Conservation (phyloP, 2,888 invertebrate species). For the Agrilus cyanescens region DNA sequence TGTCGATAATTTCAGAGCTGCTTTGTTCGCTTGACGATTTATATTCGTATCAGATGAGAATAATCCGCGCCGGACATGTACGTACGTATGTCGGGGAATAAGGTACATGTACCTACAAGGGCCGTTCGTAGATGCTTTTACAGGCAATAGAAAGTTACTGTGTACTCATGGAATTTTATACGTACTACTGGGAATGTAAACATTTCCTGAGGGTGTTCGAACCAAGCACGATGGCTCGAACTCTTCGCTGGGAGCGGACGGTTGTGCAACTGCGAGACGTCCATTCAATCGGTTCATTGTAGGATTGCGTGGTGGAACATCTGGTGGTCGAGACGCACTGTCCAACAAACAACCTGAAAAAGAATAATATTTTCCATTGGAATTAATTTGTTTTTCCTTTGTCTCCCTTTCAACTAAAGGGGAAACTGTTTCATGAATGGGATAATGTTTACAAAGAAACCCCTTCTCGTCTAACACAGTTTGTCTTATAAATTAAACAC, state of each 20-base stretch:
- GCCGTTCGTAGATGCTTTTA: no score
- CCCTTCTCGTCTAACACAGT: not conserved
- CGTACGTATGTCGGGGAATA: no score
- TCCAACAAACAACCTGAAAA: constrained; percentile 76
- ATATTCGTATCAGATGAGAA: no score
- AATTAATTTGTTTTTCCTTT: no score
- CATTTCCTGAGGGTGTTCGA: constrained; percentile 83
- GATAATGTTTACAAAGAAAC: not conserved
- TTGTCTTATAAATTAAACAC: not conserved
- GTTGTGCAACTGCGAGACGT: constrained; percentile 72
- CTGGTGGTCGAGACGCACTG: constrained; percentile 69
- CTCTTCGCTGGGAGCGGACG: constrained; percentile 52
- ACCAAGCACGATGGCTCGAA: constrained; percentile 86
- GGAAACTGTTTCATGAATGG: not conserved
- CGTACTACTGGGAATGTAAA: constrained; percentile 81
- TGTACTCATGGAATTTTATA: constrained; percentile 7
- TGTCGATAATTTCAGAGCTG: no score
- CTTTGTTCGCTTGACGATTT: no score
- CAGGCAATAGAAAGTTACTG: no score
- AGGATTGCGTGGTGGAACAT: constrained; percentile 83
- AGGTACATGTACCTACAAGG: no score
- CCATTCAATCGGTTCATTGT: constrained; percentile 87
- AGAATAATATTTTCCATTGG: constrained; percentile 21
- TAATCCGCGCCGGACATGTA: no score
- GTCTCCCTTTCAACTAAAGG: no score